Evolutionary conservation across 1,140 invertebrate species (phyloP).

Genomic region (Ceratoteleas bidentatus): DNA sequence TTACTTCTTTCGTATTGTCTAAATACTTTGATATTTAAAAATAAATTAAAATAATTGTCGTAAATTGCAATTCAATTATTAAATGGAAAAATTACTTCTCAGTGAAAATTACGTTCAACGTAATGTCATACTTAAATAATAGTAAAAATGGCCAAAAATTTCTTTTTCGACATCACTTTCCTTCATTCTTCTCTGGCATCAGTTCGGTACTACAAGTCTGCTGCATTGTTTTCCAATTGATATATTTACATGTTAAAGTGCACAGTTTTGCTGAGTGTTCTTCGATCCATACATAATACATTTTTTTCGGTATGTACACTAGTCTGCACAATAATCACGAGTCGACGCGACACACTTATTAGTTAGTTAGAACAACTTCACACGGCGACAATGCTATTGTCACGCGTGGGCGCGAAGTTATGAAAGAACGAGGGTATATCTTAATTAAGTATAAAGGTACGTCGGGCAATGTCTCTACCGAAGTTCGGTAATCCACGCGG

Average conservation of each 20-base stretch:
- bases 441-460: slow-evolving; percentile 77
- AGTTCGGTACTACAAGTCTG: not conserved
- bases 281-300: slow-evolving; percentile 45
- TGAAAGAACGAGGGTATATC: slow-evolving; percentile 80
- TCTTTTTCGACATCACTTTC: too few relatives aligned
- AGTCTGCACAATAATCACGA: slow-evolving; percentile 54
- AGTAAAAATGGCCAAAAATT: too few relatives aligned
- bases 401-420: slow-evolving; percentile 69
- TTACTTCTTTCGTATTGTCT: too few relatives aligned
- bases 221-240: slow-evolving; percentile 9
- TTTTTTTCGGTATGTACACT: slow-evolving; percentile 51
- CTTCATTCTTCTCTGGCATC: too few relatives aligned
- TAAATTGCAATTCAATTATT: too few relatives aligned
- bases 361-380: slow-evolving; percentile 68
- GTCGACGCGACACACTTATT: slow-evolving; percentile 69
- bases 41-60: too few relatives aligned
- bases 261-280: slow-evolving; percentile 33
- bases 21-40: too few relatives aligned
- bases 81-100: too few relatives aligned
- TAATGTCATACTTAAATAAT: too few relatives aligned
- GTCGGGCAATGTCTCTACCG: slow-evolving; percentile 64
- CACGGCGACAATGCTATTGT: slow-evolving; percentile 63
- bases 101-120: too few relatives aligned
- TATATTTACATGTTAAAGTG: slow-evolving; percentile 56
- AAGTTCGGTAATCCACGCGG: slow-evolving; percentile 60